phyloP scores from a whole-genome alignment of 2,797 vertebrate genomes.

The Pyrocephalus nanus region DNA sequence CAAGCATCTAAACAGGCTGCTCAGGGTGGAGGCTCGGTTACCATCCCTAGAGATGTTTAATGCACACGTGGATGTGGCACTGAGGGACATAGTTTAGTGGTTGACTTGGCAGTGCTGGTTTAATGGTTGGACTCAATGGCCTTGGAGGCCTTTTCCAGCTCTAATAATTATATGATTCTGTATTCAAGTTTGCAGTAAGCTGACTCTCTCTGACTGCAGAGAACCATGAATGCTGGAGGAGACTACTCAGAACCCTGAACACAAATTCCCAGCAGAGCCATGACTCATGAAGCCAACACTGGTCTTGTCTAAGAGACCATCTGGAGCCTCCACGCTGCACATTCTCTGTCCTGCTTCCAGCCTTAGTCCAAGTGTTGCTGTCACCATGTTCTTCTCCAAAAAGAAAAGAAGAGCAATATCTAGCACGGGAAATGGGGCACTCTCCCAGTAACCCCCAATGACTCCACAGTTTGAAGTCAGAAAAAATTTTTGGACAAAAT shows the following conservation, averaged over 20 bases:
- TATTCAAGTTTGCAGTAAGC: not conserved
- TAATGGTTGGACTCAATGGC: not conserved
- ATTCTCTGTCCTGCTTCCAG: not conserved
- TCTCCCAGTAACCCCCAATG: rapidly evolving
- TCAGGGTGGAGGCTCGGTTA: not conserved
- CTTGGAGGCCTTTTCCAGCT: not conserved
- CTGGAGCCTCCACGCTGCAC: not conserved
- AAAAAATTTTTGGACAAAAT: not conserved
- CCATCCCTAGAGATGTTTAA: not conserved
- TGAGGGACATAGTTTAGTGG: not conserved
- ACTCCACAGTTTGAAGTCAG: not conserved
- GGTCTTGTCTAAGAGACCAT: not conserved
- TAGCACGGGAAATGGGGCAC: not conserved
- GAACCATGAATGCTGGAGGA: not conserved
- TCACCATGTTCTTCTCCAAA: not conserved
- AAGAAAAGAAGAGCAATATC: not conserved
- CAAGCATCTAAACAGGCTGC: not conserved
- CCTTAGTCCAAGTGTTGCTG: not conserved
- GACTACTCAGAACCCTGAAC: not conserved
- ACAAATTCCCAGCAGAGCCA: not conserved
- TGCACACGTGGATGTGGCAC: not conserved
- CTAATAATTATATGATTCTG: not conserved
- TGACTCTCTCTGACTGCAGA: not conserved
- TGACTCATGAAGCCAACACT: not conserved
- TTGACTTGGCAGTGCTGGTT: not conserved